Percentiles rank a stretch among this genome's conserved stretches.
Evolutionary conservation across 2,113 vertebrate genomes (phyloP).

Genomic region (Carettochelys insculpta): DNA sequence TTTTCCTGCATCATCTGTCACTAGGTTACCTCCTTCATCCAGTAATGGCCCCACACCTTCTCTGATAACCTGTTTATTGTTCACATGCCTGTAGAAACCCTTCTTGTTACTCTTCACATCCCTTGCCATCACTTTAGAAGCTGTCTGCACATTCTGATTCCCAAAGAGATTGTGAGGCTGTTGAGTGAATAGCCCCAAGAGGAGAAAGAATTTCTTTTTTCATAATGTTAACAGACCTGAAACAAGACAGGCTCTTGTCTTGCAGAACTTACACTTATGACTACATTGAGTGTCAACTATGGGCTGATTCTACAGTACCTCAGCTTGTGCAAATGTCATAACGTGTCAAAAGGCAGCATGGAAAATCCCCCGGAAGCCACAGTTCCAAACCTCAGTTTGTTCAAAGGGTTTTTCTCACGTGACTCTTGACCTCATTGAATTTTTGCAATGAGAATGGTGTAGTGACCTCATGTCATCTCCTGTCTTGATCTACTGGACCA

Average conservation of each 20-base stretch:
- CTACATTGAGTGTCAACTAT: not conserved
- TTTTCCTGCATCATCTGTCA: no score
- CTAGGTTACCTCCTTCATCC: no score
- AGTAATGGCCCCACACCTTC: no score
- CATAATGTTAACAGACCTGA: not conserved
- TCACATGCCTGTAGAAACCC: no score
- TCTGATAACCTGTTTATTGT: no score
- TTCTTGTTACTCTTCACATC: no score
- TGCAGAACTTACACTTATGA: not conserved
- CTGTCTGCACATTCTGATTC: not conserved
- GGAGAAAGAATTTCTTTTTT: not conserved
- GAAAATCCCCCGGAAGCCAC: not conserved
- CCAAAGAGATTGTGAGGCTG: not conserved
- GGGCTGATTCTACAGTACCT: not conserved
- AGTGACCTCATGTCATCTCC: not conserved
- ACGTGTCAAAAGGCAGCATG: not conserved
- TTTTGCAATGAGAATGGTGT: not conserved
- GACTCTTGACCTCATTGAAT: not conserved
- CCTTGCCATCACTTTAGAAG: not conserved
- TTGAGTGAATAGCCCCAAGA: not conserved
- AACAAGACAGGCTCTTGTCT: not conserved
- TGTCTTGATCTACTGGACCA: not conserved
- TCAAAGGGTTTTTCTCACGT: not conserved
- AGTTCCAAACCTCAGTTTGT: not conserved
- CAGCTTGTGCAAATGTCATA: not conserved